These are phyloP conservation scores for Scomber scombrus DNA, from an alignment of 2,113 vertebrate species.

Conservation along the genomic window DNA sequence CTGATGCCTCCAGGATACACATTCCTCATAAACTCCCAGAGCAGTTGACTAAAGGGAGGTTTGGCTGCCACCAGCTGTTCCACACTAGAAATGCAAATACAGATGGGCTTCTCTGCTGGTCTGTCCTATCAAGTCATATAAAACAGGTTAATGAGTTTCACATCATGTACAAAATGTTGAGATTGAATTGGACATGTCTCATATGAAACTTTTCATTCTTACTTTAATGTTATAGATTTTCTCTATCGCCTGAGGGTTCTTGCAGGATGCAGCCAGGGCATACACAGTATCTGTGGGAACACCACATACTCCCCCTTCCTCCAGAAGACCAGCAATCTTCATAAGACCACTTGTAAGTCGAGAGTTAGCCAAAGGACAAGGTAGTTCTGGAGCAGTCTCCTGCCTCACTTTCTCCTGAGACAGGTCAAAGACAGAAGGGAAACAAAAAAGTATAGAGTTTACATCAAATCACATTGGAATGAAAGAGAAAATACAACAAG, in stretches of 20 bases:
- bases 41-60: slow-evolving; percentile 90
- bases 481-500: not conserved
- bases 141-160: slow-evolving; percentile 11
- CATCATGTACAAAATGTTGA: not conserved
- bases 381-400: slow-evolving; percentile 46
- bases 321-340: slow-evolving; percentile 85
- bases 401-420: slow-evolving; percentile 66
- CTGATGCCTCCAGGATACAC: slow-evolving; percentile 93
- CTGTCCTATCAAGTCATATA: slow-evolving; percentile 83
- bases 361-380: slow-evolving; percentile 84
- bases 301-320: slow-evolving; percentile 86
- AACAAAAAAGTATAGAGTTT: not conserved
- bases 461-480: not conserved
- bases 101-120: slow-evolving; percentile 92
- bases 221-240: slow-evolving; percentile 93
- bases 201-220: slow-evolving; percentile 20
- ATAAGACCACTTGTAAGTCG: slow-evolving; percentile 86
- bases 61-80: slow-evolving; percentile 87
- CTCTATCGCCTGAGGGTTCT: slow-evolving; percentile 89
- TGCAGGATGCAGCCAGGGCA: slow-evolving; percentile 91
- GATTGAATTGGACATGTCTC: not conserved
- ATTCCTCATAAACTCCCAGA: slow-evolving; percentile 92
- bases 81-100: slow-evolving; percentile 91
- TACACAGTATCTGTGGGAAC: slow-evolving; percentile 93
- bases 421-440: not conserved